Conservation (phyloP, 2,888 invertebrate species). For the Pheosia gnoma region DNA sequence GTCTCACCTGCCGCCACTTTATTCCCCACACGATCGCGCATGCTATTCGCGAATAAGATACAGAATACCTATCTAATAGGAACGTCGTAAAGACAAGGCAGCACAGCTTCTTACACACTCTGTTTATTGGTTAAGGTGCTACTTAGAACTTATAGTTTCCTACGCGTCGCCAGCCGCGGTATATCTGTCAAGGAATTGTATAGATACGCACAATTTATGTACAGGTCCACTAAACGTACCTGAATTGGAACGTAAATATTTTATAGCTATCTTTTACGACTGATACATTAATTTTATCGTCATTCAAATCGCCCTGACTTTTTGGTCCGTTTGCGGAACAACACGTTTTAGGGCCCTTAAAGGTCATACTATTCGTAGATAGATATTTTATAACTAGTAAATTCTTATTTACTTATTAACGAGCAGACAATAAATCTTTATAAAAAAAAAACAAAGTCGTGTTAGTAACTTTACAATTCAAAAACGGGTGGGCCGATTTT, state of each 20-base stretch:
- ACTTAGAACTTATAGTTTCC: conserved; percentile 34
- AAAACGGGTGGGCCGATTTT: no score
- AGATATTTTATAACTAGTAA: conserved; percentile 25
- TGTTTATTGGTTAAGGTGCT: conserved; percentile 35
- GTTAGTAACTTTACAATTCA: no score
- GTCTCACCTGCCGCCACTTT: conserved; percentile 50
- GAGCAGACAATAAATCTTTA: conserved; percentile 16
- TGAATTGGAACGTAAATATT: conserved; percentile 43
- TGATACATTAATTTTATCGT: conserved; percentile 44
- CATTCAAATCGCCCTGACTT: conserved; percentile 40
- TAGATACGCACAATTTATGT: conserved; percentile 28
- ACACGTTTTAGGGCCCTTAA: conserved; percentile 33
- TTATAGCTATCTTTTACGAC: conserved; percentile 43
- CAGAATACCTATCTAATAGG: conserved; percentile 40
- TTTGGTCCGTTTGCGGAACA: conserved; percentile 40
- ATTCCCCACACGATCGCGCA: conserved; percentile 39
- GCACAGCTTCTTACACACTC: conserved; percentile 27
- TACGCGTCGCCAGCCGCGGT: conserved; percentile 16
- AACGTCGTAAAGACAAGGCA: conserved; percentile 36
- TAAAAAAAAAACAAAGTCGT: no score
- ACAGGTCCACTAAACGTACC: conserved; percentile 26
- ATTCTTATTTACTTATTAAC: background rate
- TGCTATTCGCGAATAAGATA: conserved; percentile 44
- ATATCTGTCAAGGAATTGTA: conserved; percentile 19
- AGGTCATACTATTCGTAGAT: conserved; percentile 34